phyloP scores from a whole-genome alignment of 2,113 vertebrate genomes.

The Phyllopteryx taeniolatus region DNA sequence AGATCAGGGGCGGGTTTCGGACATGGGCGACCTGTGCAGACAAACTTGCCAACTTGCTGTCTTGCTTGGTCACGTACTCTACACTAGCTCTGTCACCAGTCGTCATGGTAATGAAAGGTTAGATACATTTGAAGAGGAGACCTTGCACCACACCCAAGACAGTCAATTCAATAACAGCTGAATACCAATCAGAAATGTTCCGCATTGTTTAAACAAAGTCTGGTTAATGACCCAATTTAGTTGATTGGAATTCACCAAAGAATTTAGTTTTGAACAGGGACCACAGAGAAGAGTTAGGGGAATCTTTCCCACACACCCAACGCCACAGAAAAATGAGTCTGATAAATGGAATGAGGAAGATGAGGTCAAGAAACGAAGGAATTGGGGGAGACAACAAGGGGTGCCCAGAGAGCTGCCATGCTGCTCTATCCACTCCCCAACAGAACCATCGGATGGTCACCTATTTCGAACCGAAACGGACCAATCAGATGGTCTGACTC shows the following conservation, averaged over 20 bases:
- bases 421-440: conserved; percentile 55
- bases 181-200: conserved; percentile 13
- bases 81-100: neutral
- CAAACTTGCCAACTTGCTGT: neutral
- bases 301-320: conserved; percentile 13
- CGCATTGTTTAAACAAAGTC: neutral
- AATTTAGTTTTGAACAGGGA: neutral
- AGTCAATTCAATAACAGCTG: neutral
- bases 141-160: conserved; percentile 11
- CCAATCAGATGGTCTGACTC: conserved; percentile 46
- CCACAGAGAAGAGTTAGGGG: neutral
- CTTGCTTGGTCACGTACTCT: neutral
- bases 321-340: neutral
- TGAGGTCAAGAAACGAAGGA: neutral
- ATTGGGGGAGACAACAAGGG: neutral
- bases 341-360: neutral
- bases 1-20: no score
- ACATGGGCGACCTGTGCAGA: neutral
- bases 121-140: neutral
- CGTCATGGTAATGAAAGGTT: neutral
- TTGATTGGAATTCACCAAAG: conserved; percentile 27
- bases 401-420: conserved; percentile 50
- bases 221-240: neutral
- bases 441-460: conserved; percentile 43
- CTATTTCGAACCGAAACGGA: conserved; percentile 40